Conservation (phyloP, 2,797 vertebrate species). For the Psittacula echo region DNA sequence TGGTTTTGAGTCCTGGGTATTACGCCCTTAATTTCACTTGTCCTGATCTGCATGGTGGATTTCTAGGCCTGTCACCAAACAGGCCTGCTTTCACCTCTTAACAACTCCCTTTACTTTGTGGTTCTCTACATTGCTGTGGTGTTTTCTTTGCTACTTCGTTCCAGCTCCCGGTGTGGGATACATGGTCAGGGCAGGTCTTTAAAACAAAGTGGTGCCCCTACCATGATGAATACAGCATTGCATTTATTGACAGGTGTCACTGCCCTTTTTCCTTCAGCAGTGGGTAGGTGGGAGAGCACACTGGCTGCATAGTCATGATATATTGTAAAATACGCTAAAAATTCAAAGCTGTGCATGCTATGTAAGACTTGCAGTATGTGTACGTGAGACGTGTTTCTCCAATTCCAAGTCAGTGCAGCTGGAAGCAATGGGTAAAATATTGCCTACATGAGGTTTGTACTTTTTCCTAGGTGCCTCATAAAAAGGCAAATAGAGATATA, state of each 20-base stretch:
- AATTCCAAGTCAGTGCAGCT: fast-evolving
- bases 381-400: not conserved
- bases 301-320: not conserved
- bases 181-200: not conserved
- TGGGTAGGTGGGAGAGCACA: not conserved
- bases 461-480: not conserved
- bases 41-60: not conserved
- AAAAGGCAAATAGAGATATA: not conserved
- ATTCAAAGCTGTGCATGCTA: not conserved
- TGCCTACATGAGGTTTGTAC: not conserved
- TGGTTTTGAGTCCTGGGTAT: not conserved
- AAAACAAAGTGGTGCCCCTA: not conserved
- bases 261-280: not conserved
- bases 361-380: not conserved
- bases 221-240: not conserved
- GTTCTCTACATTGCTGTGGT: not conserved
- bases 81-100: not conserved
- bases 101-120: not conserved
- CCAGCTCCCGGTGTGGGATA: not conserved
- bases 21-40: not conserved
- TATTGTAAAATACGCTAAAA: not conserved
- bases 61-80: not conserved
- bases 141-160: not conserved
- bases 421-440: not conserved
- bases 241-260: not conserved